These are phyloP conservation scores for Caenorhabditis doughertyi DNA, from an alignment of 2,888 invertebrate genomes.

Conservation along the genomic window DNA sequence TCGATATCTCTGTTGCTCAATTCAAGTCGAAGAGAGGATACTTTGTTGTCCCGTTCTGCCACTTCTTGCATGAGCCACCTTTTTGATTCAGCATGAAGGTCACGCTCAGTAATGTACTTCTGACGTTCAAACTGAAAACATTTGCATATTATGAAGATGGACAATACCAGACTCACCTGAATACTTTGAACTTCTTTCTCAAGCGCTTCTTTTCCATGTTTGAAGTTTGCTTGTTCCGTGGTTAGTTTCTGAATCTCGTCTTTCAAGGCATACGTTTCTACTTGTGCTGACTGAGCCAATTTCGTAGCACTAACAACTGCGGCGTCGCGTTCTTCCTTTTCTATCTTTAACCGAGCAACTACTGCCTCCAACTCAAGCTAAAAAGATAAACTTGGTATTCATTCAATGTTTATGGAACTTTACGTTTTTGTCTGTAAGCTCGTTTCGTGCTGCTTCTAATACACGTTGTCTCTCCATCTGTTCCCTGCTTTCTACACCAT, in stretches of 20 bases:
- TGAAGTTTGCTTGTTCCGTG: constrained; percentile 56
- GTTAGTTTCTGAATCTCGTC: constrained; percentile 58
- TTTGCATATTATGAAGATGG: too few species aligned
- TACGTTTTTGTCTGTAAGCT: constrained; percentile 55
- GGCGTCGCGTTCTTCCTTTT: constrained; percentile 71
- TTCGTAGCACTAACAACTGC: constrained; percentile 59
- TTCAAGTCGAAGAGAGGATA: constrained; percentile 73
- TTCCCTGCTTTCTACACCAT: constrained; percentile 44
- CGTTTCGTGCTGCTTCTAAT: constrained; percentile 63
- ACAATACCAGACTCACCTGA: constrained; percentile 25
- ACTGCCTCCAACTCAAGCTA: constrained; percentile 64
- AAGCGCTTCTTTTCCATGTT: constrained; percentile 38
- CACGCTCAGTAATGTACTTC: constrained; percentile 50
- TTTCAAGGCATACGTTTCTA: constrained; percentile 58
- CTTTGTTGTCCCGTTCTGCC: constrained; percentile 71
- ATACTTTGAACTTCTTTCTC: constrained; percentile 57
- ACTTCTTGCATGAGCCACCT: constrained; percentile 73
- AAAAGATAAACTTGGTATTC: neutral
- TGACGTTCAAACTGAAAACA: constrained; percentile 67
- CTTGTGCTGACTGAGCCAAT: constrained; percentile 68
- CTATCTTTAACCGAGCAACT: constrained; percentile 62
- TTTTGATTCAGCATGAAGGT: constrained; percentile 62
- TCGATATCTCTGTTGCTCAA: constrained; percentile 53
- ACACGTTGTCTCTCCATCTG: constrained; percentile 28
- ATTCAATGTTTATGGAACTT: neutral